These are phyloP conservation scores for Garra rufa DNA, from an alignment of 2,113 vertebrate species.

Conservation along the genomic window DNA sequence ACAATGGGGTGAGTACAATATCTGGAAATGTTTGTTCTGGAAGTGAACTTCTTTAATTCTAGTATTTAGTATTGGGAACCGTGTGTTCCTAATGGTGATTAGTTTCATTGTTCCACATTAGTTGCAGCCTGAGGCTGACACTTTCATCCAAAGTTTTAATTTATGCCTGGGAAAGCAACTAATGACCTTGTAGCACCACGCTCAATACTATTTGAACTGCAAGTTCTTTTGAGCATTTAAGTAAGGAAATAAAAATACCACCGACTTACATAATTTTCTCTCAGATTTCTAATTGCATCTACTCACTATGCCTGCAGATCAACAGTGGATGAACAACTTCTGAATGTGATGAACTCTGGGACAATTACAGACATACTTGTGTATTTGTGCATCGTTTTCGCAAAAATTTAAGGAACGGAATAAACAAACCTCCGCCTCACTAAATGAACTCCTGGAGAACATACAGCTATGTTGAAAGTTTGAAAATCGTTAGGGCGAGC, in stretches of 20 bases:
- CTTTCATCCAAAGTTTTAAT: no score
- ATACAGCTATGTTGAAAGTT: conserved; percentile 53
- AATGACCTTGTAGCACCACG: not conserved
- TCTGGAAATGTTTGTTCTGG: no score
- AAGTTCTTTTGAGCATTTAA: not conserved
- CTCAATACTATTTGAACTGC: not conserved
- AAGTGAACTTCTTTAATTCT: no score
- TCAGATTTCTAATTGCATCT: not conserved
- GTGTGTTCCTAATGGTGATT: no score
- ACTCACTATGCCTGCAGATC: not conserved
- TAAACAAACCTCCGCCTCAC: not conserved
- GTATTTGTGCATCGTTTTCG: not conserved
- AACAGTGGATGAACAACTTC: not conserved
- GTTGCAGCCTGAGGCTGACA: no score
- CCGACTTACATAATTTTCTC: not conserved
- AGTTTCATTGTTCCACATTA: no score
- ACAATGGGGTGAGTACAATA: no score
- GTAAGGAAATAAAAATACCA: not conserved
- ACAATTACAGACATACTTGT: no score
- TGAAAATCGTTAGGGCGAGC: conserved; percentile 70
- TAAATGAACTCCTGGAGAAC: conserved; percentile 36
- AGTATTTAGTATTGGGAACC: no score
- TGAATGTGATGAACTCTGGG: not conserved
- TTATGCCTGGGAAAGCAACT: no score
- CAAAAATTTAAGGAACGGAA: not conserved